phyloP scores from a whole-genome alignment of 2,797 vertebrate genomes.

The Chiroxiphia lanceolata region DNA sequence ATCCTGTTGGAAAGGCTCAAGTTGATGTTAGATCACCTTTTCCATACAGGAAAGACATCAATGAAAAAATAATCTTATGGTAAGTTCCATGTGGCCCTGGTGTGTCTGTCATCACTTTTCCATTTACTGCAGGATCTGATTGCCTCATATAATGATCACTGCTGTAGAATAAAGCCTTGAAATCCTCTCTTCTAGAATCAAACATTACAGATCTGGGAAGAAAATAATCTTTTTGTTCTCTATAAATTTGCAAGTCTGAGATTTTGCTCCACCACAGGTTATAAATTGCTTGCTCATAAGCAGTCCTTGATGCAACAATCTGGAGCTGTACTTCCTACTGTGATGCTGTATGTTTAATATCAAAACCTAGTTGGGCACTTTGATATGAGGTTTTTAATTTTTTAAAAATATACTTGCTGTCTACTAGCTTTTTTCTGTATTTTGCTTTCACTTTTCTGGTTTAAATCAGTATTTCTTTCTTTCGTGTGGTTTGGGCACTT shows the following conservation, averaged over 20 bases:
- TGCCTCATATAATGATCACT: neutral
- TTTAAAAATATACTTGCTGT: neutral
- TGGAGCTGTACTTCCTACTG: neutral
- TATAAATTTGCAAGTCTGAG: neutral
- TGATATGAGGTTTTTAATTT: neutral
- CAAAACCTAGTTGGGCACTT: neutral
- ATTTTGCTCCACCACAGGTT: neutral
- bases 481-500: neutral
- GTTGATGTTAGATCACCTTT: slow-evolving; percentile 84
- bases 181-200: neutral
- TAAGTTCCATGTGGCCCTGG: slow-evolving; percentile 68
- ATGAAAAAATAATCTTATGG: slow-evolving; percentile 91
- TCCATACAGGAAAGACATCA: slow-evolving; percentile 87
- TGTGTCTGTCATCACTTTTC: neutral
- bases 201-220: neutral
- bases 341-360: neutral
- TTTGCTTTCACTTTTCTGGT: neutral
- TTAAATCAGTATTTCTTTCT: neutral
- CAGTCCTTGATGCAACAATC: neutral
- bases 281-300: neutral
- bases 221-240: neutral
- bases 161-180: neutral
- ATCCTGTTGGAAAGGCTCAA: slow-evolving; percentile 59
- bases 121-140: neutral
- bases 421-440: neutral